These are phyloP conservation scores for Anguilla japonica DNA, from an alignment of 2,113 vertebrate species.

Conservation along the genomic window DNA sequence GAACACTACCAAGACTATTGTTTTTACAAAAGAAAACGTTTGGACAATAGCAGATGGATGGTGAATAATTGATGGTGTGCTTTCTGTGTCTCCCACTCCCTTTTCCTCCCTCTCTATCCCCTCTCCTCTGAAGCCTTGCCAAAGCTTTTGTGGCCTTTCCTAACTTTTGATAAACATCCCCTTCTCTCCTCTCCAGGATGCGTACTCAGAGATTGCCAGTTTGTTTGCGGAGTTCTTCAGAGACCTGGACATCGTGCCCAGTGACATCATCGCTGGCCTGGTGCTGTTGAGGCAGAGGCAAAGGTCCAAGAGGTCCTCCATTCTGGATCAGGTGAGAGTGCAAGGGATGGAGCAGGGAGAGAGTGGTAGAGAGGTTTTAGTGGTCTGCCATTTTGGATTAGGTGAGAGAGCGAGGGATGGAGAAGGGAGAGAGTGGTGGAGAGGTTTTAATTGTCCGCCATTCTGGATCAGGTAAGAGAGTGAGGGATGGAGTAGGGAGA, in stretches of 20 bases:
- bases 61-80: neutral
- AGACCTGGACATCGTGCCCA: constrained; percentile 96
- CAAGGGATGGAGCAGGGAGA: neutral
- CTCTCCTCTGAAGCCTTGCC: too few relatives aligned
- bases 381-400: neutral
- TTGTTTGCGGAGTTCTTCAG: constrained; percentile 99
- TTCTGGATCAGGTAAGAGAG: neutral
- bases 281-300: constrained; percentile 93
- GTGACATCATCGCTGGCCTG: constrained; percentile 95
- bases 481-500: neutral
- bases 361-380: neutral
- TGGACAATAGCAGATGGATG: neutral
- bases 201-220: constrained; percentile 98
- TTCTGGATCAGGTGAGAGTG: constrained; percentile 71
- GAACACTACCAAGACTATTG: neutral
- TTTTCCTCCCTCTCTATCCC: neutral
- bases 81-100: too few relatives aligned
- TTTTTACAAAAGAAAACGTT: neutral
- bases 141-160: too few relatives aligned
- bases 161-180: too few relatives aligned
- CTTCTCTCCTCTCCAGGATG: constrained; percentile 73
- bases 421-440: neutral
- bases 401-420: neutral
- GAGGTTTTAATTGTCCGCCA: neutral
- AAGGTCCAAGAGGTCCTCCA: constrained; percentile 85